phyloP scores from a whole-genome alignment of 2,888 invertebrate genomes.

The Iselma pallidipennis region DNA sequence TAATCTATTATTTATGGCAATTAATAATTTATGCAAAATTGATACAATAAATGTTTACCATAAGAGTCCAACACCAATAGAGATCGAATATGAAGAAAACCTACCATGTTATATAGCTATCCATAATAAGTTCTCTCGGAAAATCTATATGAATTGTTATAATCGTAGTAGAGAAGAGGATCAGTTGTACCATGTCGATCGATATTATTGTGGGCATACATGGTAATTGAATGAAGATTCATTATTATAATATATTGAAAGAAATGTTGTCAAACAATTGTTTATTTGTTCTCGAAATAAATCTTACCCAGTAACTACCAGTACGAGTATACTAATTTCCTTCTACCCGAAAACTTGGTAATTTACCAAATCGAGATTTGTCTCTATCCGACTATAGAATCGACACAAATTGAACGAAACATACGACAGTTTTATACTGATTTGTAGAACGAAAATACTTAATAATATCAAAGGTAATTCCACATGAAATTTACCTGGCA shows the following conservation, averaged over 20 bases:
- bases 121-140: constrained; percentile 50
- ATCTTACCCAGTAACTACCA: too few species aligned
- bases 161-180: constrained; percentile 33
- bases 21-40: constrained; percentile 65
- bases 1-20: constrained; percentile 76
- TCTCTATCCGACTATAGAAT: too few species aligned
- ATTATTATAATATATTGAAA: not conserved
- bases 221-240: constrained; percentile 28
- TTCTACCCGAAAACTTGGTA: too few species aligned
- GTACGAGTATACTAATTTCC: too few species aligned
- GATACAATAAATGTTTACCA: constrained; percentile 38
- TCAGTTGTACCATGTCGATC: constrained; percentile 29
- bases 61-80: constrained; percentile 46
- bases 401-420: too few species aligned
- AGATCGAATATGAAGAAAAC: constrained; percentile 46
- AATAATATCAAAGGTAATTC: too few species aligned
- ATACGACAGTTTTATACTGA: too few species aligned
- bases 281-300: too few species aligned
- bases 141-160: constrained; percentile 50
- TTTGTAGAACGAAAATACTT: too few species aligned
- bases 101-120: constrained; percentile 52
- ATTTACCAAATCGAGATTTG: too few species aligned
- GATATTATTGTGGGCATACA: constrained; percentile 39
- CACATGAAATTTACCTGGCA: too few species aligned
- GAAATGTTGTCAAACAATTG: too few species aligned